These are phyloP conservation scores for Trichomycterus rosablanca DNA, from an alignment of 2,113 vertebrate species.

Conservation along the genomic window DNA sequence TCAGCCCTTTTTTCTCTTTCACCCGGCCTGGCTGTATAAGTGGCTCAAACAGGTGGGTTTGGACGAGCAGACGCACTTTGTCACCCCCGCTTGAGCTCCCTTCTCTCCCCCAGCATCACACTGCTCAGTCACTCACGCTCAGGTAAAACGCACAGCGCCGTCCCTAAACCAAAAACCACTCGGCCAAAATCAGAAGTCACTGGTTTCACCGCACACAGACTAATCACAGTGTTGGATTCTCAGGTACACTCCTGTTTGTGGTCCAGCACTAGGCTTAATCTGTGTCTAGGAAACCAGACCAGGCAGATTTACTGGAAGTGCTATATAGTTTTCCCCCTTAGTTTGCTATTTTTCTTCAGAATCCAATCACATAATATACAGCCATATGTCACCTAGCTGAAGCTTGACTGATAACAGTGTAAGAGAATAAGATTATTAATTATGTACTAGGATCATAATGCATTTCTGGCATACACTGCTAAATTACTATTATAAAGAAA, in stretches of 20 bases:
- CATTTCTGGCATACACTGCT: too few species aligned
- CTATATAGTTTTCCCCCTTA: background rate
- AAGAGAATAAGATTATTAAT: background rate
- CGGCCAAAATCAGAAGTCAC: conserved; percentile 13
- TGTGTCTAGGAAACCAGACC: conserved; percentile 3
- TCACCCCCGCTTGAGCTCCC: conserved; percentile 49
- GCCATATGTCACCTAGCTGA: background rate
- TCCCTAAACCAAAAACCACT: conserved; percentile 21
- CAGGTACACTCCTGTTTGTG: background rate
- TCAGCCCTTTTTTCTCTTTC: conserved; percentile 72
- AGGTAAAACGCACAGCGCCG: conserved; percentile 43
- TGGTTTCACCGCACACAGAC: conserved; percentile 13
- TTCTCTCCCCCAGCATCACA: conserved; percentile 41
- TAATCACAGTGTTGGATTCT: background rate
- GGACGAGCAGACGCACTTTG: conserved; percentile 56
- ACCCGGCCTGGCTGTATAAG: conserved; percentile 67
- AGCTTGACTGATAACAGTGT: conserved; percentile 16
- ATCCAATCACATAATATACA: conserved; percentile 2
- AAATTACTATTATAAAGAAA: background rate
- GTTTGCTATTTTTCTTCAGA: background rate
- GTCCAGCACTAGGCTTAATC: background rate
- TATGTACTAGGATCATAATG: too few species aligned
- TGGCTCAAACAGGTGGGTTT: conserved; percentile 74
- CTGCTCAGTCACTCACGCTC: conserved; percentile 43
- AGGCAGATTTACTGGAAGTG: background rate